Evolutionary conservation across 2,113 vertebrate species (phyloP), one percentile per base, ranked within the genome.

Genomic region (Campylorhamphus procurvoides): DNA sequence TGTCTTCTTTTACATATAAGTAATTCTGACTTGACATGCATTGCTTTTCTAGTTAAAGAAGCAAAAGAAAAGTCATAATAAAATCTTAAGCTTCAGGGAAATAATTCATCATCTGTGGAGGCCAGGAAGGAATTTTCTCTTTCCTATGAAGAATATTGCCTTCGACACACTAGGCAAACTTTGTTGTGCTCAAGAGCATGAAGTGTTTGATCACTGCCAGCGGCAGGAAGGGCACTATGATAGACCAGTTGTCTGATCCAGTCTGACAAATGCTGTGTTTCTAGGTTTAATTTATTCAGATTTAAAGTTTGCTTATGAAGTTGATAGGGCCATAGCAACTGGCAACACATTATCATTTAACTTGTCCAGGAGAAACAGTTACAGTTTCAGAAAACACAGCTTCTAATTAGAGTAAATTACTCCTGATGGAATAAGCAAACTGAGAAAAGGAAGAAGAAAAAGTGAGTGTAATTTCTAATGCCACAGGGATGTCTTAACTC

Each of bases 361-460:
- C 96, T 96, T 96, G 94, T 97, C 84, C 72, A 92, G 81, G 72
- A 96, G 95, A 98, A 97, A 90, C 79, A 53, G 92, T 96, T 97
- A 72, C 47, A 94, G 58, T 96, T 97, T 97, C 93, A 93, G 96
- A 98, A 94, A 72, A 90, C 90, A 96, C 62, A 95, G 44, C 46
- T 93, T 89, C 90, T 97, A 97, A 98, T 98, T 98, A 98, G 64
- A 93, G 84, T 78, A 97, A 98, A 98, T 97, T 96, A 96, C 84
- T 95, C 97, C 95, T 97, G 94, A 87, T 96, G 96, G 97, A 98
- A 97, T 97, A 96, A 97, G 87, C 59, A 81, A 94, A 95, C 93
- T 94, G 88, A 87, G 93, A 94, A 95, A 96, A 94, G 80, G 88
- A 76, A 72, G 81, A 96, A 96, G 56, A 90, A 95, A 96, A 92